Percentiles rank a stretch among this genome's conserved stretches.
These are phyloP conservation scores for Acinonyx jubatus DNA, from an alignment of 2,113 vertebrate species.

Conservation along the genomic window DNA sequence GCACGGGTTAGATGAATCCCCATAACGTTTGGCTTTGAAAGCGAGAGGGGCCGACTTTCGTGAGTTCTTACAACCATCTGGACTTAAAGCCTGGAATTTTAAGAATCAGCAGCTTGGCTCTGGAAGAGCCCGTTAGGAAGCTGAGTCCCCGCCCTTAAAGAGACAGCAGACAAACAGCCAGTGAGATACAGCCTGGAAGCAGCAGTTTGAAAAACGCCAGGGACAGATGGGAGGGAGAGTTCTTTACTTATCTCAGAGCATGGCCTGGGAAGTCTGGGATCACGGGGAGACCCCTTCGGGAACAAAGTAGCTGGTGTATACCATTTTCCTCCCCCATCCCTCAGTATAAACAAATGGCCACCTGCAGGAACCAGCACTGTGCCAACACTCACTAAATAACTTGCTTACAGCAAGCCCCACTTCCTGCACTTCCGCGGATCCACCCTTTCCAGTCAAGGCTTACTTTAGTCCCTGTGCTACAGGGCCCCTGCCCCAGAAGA, in stretches of 20 bases:
- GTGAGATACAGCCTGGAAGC: neutral
- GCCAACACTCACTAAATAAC: neutral
- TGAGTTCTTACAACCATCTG: neutral
- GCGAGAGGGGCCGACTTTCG: neutral
- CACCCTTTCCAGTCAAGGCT: neutral
- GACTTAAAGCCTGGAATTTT: neutral
- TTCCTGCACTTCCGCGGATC: neutral
- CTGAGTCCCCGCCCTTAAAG: neutral
- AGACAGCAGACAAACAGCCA: neutral
- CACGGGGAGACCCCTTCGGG: neutral
- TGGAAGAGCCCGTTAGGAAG: neutral
- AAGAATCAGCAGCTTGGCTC: neutral
- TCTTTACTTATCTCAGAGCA: neutral
- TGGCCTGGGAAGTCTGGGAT: neutral
- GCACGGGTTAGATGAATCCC: neutral
- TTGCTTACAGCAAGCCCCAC: neutral
- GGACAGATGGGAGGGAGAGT: neutral
- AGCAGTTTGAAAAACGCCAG: neutral
- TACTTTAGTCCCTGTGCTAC: neutral
- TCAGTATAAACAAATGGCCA: neutral
- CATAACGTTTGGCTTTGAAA: neutral
- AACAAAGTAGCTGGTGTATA: neutral
- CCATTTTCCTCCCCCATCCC: neutral
- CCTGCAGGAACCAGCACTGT: neutral
- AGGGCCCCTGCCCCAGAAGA: neutral